These are phyloP conservation scores for Lamellibrachia satsuma DNA, from an alignment of 2,888 invertebrate genomes.

Conservation along the genomic window DNA sequence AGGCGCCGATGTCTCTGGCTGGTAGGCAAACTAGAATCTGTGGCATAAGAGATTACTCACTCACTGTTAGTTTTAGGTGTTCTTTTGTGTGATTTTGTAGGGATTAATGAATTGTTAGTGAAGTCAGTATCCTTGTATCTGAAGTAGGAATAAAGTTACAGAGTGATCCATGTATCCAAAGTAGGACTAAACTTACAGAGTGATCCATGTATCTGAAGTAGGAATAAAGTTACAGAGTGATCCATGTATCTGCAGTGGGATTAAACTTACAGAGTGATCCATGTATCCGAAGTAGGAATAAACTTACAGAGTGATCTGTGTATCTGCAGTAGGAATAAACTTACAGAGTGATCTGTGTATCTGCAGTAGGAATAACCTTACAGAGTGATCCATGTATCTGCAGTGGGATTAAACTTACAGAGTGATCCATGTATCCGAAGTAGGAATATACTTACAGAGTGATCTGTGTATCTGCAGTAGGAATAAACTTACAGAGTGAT, in stretches of 20 bases:
- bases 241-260: too few relatives aligned
- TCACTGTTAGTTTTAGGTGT: not conserved
- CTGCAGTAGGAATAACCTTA: not conserved
- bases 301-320: not conserved
- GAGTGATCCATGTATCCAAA: not conserved
- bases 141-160: not conserved
- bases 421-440: not conserved
- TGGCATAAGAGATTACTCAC: not conserved
- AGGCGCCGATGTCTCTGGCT: conserved; percentile 44
- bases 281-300: not conserved
- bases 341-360: not conserved
- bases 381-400: not conserved
- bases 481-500: not conserved
- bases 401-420: not conserved
- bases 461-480: not conserved
- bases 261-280: too few relatives aligned
- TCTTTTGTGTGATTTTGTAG: not conserved
- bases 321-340: not conserved
- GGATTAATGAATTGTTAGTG: not conserved
- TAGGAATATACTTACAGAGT: not conserved
- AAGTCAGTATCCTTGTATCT: not conserved
- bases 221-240: not conserved
- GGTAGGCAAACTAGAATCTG: conserved; percentile 24
- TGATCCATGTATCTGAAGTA: too few relatives aligned
- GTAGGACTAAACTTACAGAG: not conserved